Evolutionary conservation across 2,113 vertebrate species (phyloP).

Genomic region (Pelusios castaneus): DNA sequence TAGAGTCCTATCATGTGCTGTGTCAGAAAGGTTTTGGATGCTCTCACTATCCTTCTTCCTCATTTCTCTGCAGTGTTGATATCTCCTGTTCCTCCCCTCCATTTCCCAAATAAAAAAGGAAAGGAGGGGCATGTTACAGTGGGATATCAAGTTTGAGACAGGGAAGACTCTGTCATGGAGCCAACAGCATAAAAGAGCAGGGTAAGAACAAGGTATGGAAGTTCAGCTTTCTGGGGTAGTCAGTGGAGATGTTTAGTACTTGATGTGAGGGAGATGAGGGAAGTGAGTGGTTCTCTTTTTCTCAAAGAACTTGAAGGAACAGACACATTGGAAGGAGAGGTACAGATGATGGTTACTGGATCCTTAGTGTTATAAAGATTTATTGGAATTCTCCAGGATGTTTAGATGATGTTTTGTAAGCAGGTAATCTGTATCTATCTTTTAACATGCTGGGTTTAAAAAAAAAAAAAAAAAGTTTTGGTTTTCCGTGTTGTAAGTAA

Average conservation of each 20-base stretch:
- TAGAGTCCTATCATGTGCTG: neutral
- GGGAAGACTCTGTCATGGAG: neutral
- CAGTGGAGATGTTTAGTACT: neutral
- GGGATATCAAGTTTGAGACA: neutral
- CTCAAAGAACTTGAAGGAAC: neutral
- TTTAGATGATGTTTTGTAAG: neutral
- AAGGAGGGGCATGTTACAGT: neutral
- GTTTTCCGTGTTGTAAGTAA: neutral
- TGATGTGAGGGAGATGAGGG: neutral
- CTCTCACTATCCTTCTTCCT: neutral
- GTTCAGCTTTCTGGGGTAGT: neutral
- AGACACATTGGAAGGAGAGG: neutral
- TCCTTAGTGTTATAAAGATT: neutral
- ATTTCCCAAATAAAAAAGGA: neutral
- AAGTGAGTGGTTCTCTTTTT: neutral
- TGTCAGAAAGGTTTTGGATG: neutral
- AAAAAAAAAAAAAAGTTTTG: neutral
- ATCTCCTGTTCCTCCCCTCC: neutral
- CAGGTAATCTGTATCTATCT: fast-evolving
- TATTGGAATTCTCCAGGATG: neutral
- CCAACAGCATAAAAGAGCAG: neutral
- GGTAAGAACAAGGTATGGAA: neutral
- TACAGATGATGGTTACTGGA: neutral
- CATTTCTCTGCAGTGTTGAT: neutral
- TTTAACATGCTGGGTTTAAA: neutral